Evolutionary conservation across 2,888 invertebrate genomes (phyloP), one percentile per base, ranked within the genome.

Genomic region (Argyresthia albistria): DNA sequence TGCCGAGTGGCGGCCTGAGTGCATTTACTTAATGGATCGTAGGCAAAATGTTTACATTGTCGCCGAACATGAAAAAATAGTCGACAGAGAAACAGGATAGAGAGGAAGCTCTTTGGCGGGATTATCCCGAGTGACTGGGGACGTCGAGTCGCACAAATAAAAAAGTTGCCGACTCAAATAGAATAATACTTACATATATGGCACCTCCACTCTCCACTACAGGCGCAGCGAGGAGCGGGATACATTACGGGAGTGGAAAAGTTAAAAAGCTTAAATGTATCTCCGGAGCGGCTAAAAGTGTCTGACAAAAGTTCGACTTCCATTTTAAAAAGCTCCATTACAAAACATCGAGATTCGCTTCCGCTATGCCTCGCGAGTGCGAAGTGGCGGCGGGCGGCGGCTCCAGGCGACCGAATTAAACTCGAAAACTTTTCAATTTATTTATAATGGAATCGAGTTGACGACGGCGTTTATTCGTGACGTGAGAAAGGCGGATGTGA

Each of bases 181-280:
- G 77, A 80, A 52, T 52, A 73, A 77, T 77, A 76, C 76, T 76
- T 74, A 25, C 25, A 25, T 25, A 77, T 65, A 69, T 73, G 74
- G 77, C 77, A 55, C 56, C 53, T 54, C 76, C 76, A 80, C 68
- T 67, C n/a, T n/a, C n/a, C n/a, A 80, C 67, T 67, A 78, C 75
- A 79, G 70, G 70, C 65, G 72, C 67, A 75, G 71, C 70, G 76
- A 76, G 76, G 80, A 80, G 78, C 75, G 73, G 81, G 80, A 82
- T 86, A 86, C 84, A 86, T 86, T 87, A 86, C 84, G 76, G 80
- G 81, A 86, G 84, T 84, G 83, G 84, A 83, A 87, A 87, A 87
- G 87, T 87, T 87, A 86, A 86, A 87, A 86, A 86, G 87, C 86
- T 86, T 87, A 87, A 87, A 87, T 86, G 87, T 87, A 86, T 86